Base-by-base conservation (phyloP, 2,113 vertebrate species). In the Canis aureus region DNA sequence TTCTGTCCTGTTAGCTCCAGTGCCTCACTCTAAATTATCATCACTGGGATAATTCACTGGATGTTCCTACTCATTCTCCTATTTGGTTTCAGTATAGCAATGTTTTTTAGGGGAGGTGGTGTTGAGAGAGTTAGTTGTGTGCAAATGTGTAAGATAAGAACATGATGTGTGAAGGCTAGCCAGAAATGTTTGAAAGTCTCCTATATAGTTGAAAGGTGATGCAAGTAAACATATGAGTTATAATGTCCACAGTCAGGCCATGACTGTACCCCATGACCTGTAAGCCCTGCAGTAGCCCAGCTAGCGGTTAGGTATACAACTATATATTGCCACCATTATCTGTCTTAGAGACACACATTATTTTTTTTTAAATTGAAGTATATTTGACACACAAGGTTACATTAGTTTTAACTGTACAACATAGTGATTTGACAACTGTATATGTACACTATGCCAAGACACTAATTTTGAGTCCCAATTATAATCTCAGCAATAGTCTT, bases 1-100 rank as follows among this genome's bases (percentile, higher is more conserved):
- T 97, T 98, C 96, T 97, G 11, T 88, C 95, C n/a, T 49, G 62
- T 67, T 90, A 94, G 85, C 38, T 80, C 22, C 10, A 49, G 49
- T 25, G 23, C 19, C 60, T 38, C 51, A 86, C 80, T 96, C 22
- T 53, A 83, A 95, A 66, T 57, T 89, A 64, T 71, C 22, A n/a
- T 51, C 27, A 71, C 32, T 89, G 64, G 62, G n/a, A 15, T 32
- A 95, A 62, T 88, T 84, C n/a, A 66, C 0, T 7, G 25, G n/a
- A 64, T 93, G n/a, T 15, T 87, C 8, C 62, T 64, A 35, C 1
- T 93, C 12, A 81, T 69, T 53, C 22, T 25, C 35, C 12, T 78
- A 27, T 67, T 64, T 69, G 23, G 35, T 60, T 85, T 73, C 76
- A 49, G 22, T 12, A 76, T 19, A 81, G 13, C 4, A 0, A 12